These are phyloP conservation scores for Nycticryphes semicollaris DNA, from an alignment of 2,113 vertebrate genomes.

Conservation along the genomic window DNA sequence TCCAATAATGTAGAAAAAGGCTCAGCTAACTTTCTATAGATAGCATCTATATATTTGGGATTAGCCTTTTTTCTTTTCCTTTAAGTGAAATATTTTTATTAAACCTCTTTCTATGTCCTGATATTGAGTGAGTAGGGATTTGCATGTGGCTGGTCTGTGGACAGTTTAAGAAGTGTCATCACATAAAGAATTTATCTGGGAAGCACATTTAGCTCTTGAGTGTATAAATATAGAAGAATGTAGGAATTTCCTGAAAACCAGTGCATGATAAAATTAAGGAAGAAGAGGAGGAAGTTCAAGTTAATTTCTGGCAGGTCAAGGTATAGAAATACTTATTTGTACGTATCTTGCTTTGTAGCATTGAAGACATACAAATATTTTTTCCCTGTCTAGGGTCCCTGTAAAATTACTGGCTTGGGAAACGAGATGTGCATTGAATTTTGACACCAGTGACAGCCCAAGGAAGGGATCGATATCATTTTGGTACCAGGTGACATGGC, in stretches of 20 bases:
- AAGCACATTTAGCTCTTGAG: not conserved
- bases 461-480: not conserved
- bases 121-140: not conserved
- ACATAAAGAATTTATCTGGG: constrained; percentile 4
- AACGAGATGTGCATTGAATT: not conserved
- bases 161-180: not conserved
- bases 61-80: not conserved
- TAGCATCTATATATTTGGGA: not conserved
- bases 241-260: not conserved
- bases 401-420: not conserved
- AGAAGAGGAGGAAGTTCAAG: not conserved
- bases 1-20: not conserved
- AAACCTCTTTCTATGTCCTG: not conserved
- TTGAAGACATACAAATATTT: not conserved
- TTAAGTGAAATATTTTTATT: not conserved
- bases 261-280: not conserved
- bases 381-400: not conserved
- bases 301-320: not conserved
- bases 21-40: not conserved
- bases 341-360: not conserved
- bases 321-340: not conserved
- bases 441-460: not conserved
- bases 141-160: not conserved
- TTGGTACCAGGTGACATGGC: not conserved
- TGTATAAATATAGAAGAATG: not conserved